Evolutionary conservation across 2,797 vertebrate species (phyloP).

Genomic region (Cossypha niveicapilla): DNA sequence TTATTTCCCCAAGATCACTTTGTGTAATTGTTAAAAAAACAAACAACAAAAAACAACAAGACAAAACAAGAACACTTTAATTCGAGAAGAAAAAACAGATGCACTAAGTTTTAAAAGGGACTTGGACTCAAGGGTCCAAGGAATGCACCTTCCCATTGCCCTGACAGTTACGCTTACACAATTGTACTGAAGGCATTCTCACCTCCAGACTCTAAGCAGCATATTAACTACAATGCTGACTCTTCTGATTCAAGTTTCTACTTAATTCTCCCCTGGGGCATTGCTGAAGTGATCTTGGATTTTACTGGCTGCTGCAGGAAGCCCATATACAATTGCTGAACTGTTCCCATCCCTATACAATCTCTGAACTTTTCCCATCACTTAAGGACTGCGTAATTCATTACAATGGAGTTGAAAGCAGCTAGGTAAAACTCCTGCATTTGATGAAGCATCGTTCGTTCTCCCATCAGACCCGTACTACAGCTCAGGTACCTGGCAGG

Average conservation of each 20-base stretch:
- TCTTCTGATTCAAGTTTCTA: neutral
- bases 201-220: neutral
- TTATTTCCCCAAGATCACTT: neutral
- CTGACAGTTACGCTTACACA: neutral
- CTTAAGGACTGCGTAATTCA: accelerated
- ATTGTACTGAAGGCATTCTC: neutral
- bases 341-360: neutral
- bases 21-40: neutral
- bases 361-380: neutral
- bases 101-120: neutral
- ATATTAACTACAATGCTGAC: neutral
- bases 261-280: neutral
- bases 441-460: accelerated
- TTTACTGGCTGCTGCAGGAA: neutral
- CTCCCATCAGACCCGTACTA: neutral
- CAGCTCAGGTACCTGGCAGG: neutral
- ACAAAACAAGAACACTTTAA: neutral
- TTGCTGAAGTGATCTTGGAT: accelerated
- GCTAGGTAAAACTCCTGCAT: accelerated
- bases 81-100: accelerated
- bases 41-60: too few relatives aligned
- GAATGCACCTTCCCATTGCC: neutral
- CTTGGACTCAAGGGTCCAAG: accelerated
- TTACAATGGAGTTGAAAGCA: neutral
- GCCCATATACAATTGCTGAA: neutral